Evolutionary conservation across 1,140 invertebrate genomes (phyloP).

Genomic region (Drosophila elegans): DNA sequence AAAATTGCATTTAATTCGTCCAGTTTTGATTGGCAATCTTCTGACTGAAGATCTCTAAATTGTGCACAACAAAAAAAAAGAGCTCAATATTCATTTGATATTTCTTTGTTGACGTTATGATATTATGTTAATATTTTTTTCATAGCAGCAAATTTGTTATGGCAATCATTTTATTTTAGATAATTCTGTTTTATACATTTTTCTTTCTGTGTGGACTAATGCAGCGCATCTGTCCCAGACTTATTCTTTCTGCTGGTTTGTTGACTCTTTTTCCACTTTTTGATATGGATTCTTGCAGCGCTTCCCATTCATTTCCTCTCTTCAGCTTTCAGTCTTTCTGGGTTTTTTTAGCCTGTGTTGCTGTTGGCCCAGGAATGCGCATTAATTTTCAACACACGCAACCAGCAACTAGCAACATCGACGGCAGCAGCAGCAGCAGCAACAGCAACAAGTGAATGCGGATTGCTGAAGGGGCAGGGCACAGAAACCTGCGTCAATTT

Average conservation of each 20-base stretch:
- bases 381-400: conserved; percentile 54
- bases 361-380: conserved; percentile 39
- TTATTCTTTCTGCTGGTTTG: conserved; percentile 1
- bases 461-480: conserved; percentile 17
- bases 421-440: not conserved
- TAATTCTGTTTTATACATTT: not conserved
- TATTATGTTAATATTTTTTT: too few species aligned
- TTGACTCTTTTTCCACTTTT: conserved; percentile 4
- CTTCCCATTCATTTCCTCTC: conserved; percentile 28
- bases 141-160: too few species aligned
- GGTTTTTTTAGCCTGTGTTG: conserved; percentile 13
- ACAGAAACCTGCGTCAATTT: conserved; percentile 79
- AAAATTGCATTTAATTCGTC: too few species aligned
- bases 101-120: too few species aligned
- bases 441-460: conserved; percentile 30
- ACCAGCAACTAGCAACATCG: conserved; percentile 7
- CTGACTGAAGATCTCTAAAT: too few species aligned
- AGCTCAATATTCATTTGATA: too few species aligned
- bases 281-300: conserved; percentile 22
- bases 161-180: too few species aligned
- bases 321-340: conserved; percentile 12
- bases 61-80: too few species aligned
- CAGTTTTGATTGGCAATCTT: too few species aligned
- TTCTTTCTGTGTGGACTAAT: conserved; percentile 6
- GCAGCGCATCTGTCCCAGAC: conserved; percentile 12